Conservation (phyloP, 2,888 invertebrate species). For the Empis livida region DNA sequence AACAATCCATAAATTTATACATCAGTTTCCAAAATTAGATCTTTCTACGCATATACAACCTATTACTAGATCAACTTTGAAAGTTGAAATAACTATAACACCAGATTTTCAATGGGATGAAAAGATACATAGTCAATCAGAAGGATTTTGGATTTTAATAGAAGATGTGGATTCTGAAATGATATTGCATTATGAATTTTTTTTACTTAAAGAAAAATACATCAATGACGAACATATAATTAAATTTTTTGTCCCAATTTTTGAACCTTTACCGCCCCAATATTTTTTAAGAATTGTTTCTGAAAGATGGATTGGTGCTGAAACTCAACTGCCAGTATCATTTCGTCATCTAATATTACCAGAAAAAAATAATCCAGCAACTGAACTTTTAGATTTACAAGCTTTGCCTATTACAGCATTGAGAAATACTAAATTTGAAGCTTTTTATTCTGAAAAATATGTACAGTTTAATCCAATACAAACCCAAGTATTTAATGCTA, state of each 20-base stretch:
- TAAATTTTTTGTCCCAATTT: constrained; percentile 97
- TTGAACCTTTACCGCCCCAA: constrained; percentile 96
- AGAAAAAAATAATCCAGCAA: constrained; percentile 96
- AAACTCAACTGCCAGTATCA: constrained; percentile 91
- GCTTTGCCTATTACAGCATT: constrained; percentile 90
- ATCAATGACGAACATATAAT: constrained; percentile 88
- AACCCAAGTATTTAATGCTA: constrained; percentile 97
- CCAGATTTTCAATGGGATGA: constrained; percentile 99
- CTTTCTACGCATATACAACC: constrained; percentile 96
- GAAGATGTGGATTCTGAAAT: constrained; percentile 81
- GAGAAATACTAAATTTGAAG: constrained; percentile 73
- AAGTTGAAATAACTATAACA: constrained; percentile 92
- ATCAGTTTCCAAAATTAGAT: constrained; percentile 94
- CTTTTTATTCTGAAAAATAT: constrained; percentile 72
- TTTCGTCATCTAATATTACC: constrained; percentile 95
- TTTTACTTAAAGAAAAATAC: constrained; percentile 89
- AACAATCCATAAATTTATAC: constrained; percentile 74
- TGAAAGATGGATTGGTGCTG: constrained; percentile 87
- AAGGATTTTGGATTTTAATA: constrained; percentile 79
- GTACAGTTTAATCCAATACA: constrained; percentile 97
- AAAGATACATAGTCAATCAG: constrained; percentile 68
- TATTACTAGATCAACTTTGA: constrained; percentile 81
- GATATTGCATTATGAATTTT: constrained; percentile 90
- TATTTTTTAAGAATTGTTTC: constrained; percentile 89
- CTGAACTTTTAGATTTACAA: constrained; percentile 91